Conservation (phyloP, 1,140 invertebrate species). For the Pentalonia nigronervosa region DNA sequence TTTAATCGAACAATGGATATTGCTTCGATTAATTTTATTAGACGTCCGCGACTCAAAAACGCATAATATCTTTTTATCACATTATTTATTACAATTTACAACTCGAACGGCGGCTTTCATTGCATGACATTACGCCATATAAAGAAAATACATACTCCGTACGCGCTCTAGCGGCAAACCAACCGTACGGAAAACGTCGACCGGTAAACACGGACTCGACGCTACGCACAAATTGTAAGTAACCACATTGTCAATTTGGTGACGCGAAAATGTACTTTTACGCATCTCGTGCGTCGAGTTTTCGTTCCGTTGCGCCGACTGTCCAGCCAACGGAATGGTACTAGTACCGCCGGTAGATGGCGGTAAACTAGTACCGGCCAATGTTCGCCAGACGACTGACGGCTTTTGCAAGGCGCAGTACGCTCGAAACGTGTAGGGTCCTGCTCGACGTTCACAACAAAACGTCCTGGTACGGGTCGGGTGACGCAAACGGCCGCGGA, state of each 20-base stretch:
- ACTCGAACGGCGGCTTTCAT: not conserved
- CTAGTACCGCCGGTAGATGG: not conserved
- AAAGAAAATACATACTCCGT: not conserved
- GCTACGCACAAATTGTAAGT: not conserved
- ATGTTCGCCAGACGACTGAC: not conserved
- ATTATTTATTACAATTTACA: not conserved
- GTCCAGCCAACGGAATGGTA: too few species aligned
- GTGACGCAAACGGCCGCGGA: not conserved
- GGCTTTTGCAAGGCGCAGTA: too few species aligned
- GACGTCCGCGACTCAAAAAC: not conserved
- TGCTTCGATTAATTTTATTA: not conserved
- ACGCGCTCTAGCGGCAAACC: not conserved
- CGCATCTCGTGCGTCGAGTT: not conserved
- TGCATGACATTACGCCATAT: not conserved
- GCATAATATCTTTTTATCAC: not conserved
- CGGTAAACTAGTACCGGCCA: too few species aligned
- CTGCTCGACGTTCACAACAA: not conserved
- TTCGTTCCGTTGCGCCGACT: not conserved
- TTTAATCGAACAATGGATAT: not conserved
- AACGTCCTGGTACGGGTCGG: not conserved
- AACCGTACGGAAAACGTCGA: not conserved
- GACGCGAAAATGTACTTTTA: not conserved
- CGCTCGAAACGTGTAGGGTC: fast-evolving
- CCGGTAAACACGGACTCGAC: not conserved
- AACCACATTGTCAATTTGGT: not conserved